These are phyloP conservation scores for Poeciliopsis paucimaculata DNA, from an alignment of 2,797 vertebrate genomes.

Conservation along the genomic window DNA sequence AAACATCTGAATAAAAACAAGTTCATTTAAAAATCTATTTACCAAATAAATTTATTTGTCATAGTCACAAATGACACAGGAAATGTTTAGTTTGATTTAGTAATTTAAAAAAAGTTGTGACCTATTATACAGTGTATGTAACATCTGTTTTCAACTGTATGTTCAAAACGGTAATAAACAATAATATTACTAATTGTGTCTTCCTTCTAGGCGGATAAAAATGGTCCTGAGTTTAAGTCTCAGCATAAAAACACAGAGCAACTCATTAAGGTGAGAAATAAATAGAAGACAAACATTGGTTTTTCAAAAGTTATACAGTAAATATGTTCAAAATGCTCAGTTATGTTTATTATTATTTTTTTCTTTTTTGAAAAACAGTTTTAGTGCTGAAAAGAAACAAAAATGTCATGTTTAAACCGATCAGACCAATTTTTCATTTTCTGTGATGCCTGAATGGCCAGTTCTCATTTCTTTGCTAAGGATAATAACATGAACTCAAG, in stretches of 20 bases:
- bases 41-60: neutral
- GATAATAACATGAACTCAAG: neutral
- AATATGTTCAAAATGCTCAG: neutral
- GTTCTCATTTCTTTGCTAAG: neutral
- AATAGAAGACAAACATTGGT: neutral
- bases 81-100: neutral
- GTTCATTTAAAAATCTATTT: neutral
- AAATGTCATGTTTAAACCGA: neutral
- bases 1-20: neutral
- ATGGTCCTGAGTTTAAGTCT: slow-evolving; percentile 87
- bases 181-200: slow-evolving; percentile 2
- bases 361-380: neutral
- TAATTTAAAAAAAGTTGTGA: neutral
- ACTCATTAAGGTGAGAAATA: slow-evolving; percentile 88
- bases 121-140: neutral
- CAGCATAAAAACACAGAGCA: slow-evolving; percentile 89
- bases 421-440: neutral
- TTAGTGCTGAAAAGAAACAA: neutral
- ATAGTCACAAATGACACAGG: neutral
- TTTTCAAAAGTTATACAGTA: neutral
- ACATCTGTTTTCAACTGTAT: neutral
- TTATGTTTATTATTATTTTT: neutral
- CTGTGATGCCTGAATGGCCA: neutral
- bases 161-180: slow-evolving; percentile 1
- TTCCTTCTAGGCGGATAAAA: slow-evolving; percentile 87